Percentiles rank a stretch among this genome's conserved stretches.
These are phyloP conservation scores for Alfaro cultratus DNA, from an alignment of 2,797 vertebrate species.

Conservation along the genomic window DNA sequence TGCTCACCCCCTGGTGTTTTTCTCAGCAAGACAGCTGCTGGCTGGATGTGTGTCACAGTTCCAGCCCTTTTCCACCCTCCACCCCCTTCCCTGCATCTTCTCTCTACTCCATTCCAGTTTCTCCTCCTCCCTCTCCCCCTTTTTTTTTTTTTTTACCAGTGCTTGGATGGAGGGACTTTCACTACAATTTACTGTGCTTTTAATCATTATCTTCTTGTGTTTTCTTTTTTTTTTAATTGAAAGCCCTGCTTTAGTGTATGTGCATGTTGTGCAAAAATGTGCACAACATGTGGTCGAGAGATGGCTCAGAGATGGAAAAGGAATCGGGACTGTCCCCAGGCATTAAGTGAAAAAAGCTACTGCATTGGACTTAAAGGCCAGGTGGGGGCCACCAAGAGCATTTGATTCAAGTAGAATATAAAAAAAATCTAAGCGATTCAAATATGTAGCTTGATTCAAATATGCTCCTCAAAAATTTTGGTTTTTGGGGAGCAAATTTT, in stretches of 20 bases:
- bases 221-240: constrained; percentile 54
- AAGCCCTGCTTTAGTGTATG: constrained; percentile 66
- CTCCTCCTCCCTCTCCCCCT: constrained; percentile 19
- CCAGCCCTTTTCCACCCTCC: constrained; percentile 54
- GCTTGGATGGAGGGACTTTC: constrained; percentile 74
- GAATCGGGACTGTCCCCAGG: constrained; percentile 15
- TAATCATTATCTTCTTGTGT: constrained; percentile 79
- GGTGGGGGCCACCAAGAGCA: not conserved
- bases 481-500: not conserved
- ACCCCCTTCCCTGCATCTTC: not conserved
- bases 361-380: not conserved
- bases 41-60: constrained; percentile 74
- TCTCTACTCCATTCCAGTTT: not conserved
- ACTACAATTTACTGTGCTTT: constrained; percentile 81
- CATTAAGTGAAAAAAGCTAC: not conserved
- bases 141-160: constrained; percentile 27
- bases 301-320: constrained; percentile 40
- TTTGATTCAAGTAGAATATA: not conserved
- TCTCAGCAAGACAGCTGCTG: constrained; percentile 74
- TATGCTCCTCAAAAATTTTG: not conserved
- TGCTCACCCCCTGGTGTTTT: constrained; percentile 78
- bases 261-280: constrained; percentile 4
- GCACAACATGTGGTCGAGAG: constrained; percentile 50
- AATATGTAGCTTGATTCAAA: not conserved
- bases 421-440: not conserved